Evolutionary conservation across 1,140 invertebrate genomes (phyloP).

Genomic region (Ctenoplectra terminalis): DNA sequence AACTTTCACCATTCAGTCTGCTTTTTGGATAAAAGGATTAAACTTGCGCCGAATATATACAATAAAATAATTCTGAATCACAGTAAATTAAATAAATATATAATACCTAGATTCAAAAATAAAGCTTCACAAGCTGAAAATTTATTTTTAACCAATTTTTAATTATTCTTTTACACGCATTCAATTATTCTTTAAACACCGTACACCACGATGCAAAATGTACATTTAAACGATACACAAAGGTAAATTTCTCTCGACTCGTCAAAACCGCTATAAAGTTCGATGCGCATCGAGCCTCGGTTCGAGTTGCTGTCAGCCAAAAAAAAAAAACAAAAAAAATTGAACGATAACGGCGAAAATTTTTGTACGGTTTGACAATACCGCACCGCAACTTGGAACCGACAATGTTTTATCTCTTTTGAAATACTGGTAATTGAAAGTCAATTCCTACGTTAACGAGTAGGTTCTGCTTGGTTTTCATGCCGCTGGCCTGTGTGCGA

Average conservation of each 20-base stretch:
- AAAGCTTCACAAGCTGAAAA: too few relatives aligned
- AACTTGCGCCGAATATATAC: too few relatives aligned
- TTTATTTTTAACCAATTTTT: too few relatives aligned
- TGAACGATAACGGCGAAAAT: constrained; percentile 27
- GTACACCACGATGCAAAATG: too few relatives aligned
- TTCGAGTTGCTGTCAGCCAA: constrained; percentile 9
- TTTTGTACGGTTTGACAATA: constrained; percentile 25
- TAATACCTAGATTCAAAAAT: too few relatives aligned
- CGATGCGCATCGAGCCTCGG: not conserved
- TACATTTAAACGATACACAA: not conserved
- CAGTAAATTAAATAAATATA: too few relatives aligned
- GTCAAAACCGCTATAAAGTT: not conserved
- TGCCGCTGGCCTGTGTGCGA: constrained; percentile 30
- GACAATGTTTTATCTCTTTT: constrained; percentile 33
- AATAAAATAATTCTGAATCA: too few relatives aligned
- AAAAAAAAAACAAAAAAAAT: too few relatives aligned
- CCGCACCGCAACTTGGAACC: constrained; percentile 14
- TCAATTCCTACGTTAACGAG: constrained; percentile 58
- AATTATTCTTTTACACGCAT: too few relatives aligned
- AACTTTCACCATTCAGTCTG: too few relatives aligned
- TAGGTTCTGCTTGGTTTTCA: constrained; percentile 37
- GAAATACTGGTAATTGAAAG: constrained; percentile 56
- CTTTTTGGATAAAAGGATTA: too few relatives aligned
- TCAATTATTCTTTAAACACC: too few relatives aligned
- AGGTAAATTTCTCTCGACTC: not conserved